Percentiles rank a stretch among this genome's conserved stretches.
Conservation (phyloP, 1,140 invertebrate genomes). For the Calliphora vicina region DNA sequence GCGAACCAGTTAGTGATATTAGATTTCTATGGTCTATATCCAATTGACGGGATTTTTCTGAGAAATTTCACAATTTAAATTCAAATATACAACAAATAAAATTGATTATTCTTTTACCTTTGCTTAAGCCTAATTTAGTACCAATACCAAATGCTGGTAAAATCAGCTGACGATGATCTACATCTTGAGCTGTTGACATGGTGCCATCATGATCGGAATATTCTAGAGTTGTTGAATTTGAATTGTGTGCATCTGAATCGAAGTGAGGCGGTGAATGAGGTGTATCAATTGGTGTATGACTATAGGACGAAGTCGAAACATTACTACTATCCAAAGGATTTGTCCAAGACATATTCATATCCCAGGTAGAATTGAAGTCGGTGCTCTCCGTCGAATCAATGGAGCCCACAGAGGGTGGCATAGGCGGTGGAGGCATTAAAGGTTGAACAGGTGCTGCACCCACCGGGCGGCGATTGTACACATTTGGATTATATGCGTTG, state of each 20-base stretch:
- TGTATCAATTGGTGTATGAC: slow-evolving; percentile 62
- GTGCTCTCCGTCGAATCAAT: slow-evolving; percentile 26
- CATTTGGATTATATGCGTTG: slow-evolving; percentile 37
- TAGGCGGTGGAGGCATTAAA: slow-evolving; percentile 51
- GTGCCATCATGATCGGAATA: slow-evolving; percentile 62
- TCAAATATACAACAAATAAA: too few relatives aligned
- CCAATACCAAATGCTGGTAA: slow-evolving; percentile 50
- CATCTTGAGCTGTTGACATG: slow-evolving; percentile 66
- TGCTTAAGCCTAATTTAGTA: slow-evolving; percentile 51
- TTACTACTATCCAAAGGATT: slow-evolving; percentile 46
- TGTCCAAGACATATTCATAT: slow-evolving; percentile 60
- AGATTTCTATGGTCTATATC: slow-evolving; percentile 85
- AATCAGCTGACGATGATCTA: slow-evolving; percentile 67
- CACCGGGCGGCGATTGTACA: slow-evolving; percentile 39
- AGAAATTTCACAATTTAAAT: too few relatives aligned
- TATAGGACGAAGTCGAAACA: slow-evolving; percentile 45
- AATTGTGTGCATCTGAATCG: slow-evolving; percentile 67
- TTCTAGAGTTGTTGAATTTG: slow-evolving; percentile 65
- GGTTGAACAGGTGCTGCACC: slow-evolving; percentile 38
- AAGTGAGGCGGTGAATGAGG: slow-evolving; percentile 74
- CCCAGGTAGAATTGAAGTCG: slow-evolving; percentile 58
- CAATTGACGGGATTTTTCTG: slow-evolving; percentile 58
- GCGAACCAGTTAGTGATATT: slow-evolving; percentile 82
- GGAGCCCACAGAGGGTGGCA: slow-evolving; percentile 23
- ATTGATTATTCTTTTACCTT: too few relatives aligned